phyloP scores from a whole-genome alignment of 2,797 vertebrate species.

The Onychomys torridus region DNA sequence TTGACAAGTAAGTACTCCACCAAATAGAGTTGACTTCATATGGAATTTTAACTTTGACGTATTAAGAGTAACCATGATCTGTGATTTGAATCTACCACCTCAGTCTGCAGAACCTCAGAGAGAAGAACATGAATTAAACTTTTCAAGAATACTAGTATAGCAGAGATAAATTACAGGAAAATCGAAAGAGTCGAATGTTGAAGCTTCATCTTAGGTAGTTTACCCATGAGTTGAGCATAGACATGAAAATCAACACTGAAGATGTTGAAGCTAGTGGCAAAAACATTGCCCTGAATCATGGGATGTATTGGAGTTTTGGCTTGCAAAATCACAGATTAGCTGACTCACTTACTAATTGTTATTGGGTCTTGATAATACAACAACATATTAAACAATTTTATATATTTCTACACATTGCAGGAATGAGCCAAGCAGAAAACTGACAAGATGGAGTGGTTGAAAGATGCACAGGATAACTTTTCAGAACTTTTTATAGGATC shows the following conservation, averaged over 20 bases:
- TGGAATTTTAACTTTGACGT: not conserved
- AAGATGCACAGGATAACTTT: not conserved
- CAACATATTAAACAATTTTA: not conserved
- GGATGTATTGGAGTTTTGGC: not conserved
- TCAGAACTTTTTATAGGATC: not conserved
- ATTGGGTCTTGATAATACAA: not conserved
- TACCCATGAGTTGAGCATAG: not conserved
- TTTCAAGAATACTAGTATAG: not conserved
- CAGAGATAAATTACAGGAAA: not conserved
- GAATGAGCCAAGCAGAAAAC: not conserved
- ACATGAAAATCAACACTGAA: not conserved
- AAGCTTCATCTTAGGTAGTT: not conserved
- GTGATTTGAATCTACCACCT: not conserved
- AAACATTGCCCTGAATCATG: not conserved
- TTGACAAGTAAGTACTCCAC: not conserved
- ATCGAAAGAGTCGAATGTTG: not conserved
- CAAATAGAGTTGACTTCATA: not conserved
- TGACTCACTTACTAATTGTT: not conserved
- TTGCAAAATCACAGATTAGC: accelerated
- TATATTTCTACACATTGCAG: not conserved
- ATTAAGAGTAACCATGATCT: not conserved
- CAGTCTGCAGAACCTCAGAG: not conserved
- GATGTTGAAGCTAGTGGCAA: not conserved
- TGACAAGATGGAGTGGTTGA: not conserved
- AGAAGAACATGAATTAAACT: not conserved